phyloP scores from a whole-genome alignment of 30 jellyfish, hydroid and myxozoan genomes.

The Turritopsis dohrnii region DNA sequence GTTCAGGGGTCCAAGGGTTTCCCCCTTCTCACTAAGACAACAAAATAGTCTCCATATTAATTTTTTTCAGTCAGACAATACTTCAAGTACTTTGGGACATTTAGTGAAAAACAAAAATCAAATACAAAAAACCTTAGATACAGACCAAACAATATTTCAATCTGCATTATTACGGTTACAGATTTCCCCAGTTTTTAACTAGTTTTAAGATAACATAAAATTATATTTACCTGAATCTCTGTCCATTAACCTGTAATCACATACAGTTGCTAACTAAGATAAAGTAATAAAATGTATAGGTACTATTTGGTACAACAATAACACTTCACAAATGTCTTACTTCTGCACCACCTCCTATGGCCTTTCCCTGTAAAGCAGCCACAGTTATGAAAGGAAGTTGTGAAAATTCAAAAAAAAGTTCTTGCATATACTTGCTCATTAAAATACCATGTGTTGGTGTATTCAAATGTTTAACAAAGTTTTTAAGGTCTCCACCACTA shows the following conservation, averaged over 20 bases:
- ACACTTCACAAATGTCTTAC: constrained; percentile 19
- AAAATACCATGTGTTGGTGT: constrained; percentile 68
- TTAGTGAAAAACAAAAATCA: no score
- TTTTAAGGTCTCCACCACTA: constrained; percentile 85
- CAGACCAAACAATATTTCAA: background rate
- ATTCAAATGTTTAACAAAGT: constrained; percentile 63
- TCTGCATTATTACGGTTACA: background rate
- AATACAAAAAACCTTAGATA: no score
- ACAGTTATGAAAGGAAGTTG: constrained; percentile 69
- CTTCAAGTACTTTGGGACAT: no score
- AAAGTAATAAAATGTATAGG: background rate
- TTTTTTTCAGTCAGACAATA: no score
- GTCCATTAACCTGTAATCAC: constrained; percentile 72
- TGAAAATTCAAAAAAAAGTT: constrained; percentile 45
- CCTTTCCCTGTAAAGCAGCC: constrained; percentile 76
- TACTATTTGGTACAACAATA: no score
- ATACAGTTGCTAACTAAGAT: constrained; percentile 75
- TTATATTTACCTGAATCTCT: constrained; percentile 43
- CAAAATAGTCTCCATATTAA: no score
- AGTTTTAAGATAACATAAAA: background rate
- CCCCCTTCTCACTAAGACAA: no score
- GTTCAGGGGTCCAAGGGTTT: no score
- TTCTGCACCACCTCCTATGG: constrained; percentile 98
- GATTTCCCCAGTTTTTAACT: background rate
- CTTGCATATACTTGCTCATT: constrained; percentile 88